A percentile compares a stretch with the other conserved stretches of the same genome.
Evolutionary conservation across 1,140 invertebrate species (phyloP).

Genomic region (Ganaspis sp.): DNA sequence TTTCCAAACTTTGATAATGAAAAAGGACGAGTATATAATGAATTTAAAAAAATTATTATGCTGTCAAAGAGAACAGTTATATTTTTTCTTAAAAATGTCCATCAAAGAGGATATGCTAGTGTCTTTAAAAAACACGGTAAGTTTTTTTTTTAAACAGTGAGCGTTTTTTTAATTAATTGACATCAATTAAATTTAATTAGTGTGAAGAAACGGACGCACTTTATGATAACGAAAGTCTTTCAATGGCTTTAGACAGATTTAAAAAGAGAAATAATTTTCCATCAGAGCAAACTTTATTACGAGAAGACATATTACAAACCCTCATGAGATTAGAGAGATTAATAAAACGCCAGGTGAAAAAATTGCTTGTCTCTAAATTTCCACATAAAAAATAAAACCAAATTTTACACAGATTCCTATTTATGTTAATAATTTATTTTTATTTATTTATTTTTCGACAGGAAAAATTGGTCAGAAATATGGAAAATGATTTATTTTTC

Average conservation of each 20-base stretch:
- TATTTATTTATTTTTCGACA: too few relatives aligned
- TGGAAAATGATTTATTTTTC: background rate
- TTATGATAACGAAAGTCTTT: conserved; percentile 24
- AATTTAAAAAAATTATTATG: conserved; percentile 27
- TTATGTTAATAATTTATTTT: too few relatives aligned
- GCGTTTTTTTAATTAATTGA: background rate
- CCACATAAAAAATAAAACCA: too few relatives aligned
- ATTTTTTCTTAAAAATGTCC: conserved; percentile 11
- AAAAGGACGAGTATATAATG: conserved; percentile 4
- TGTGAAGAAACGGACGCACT: conserved; percentile 3
- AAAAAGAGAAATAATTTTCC: conserved; percentile 19
- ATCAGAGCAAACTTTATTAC: conserved; percentile 11
- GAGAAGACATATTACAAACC: conserved; percentile 13
- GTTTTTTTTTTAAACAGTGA: background rate
- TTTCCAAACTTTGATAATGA: background rate
- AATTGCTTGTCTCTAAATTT: background rate
- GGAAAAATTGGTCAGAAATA: background rate
- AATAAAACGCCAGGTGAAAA: background rate
- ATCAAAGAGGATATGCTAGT: background rate
- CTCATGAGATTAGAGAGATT: conserved; percentile 13
- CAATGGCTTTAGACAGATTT: conserved; percentile 23
- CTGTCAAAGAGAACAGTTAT: conserved; percentile 13
- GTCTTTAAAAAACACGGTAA: background rate
- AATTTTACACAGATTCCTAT: too few relatives aligned
- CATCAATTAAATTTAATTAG: background rate